Base-by-base conservation (phyloP, 2,113 vertebrate species). In the Elephantulus edwardii region DNA sequence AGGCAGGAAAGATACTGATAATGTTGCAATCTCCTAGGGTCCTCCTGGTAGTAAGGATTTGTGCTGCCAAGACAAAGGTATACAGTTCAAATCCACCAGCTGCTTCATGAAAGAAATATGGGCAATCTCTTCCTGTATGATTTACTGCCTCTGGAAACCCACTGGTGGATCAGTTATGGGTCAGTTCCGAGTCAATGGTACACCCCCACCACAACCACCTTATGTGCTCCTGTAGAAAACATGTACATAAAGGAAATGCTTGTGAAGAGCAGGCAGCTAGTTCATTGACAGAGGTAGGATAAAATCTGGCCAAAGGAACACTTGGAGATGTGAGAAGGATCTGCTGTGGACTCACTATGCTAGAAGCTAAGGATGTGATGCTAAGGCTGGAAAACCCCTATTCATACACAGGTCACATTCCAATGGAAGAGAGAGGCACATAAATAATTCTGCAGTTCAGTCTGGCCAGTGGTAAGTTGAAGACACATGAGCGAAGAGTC, bases 11-110 rank as follows among this genome's bases (percentile, higher is more conserved):
- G 2, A 86, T 85, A 84, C 17, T 86, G 46, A 85, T 88, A 90
- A 71, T 83, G n/a, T 33, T 90, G 76, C 85, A 91, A 78, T 77
- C 11, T 85, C 58, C 83, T 83, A 30, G 88, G n/a, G n/a, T n/a
- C n/a, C n/a, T n/a, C n/a, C n/a, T n/a, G n/a, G n/a, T n/a, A n/a
- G n/a, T n/a, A n/a, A n/a, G n/a, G n/a, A n/a, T n/a, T n/a, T n/a
- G n/a, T n/a, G n/a, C n/a, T n/a, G n/a, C n/a, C n/a, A n/a, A n/a
- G n/a, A n/a, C n/a, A n/a, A n/a, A n/a, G n/a, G n/a, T n/a, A n/a
- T n/a, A n/a, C n/a, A n/a, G n/a, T n/a, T n/a, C n/a, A n/a, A n/a
- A n/a, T n/a, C n/a, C n/a, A n/a, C n/a, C n/a, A n/a, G n/a, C n/a
- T n/a, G n/a, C n/a, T n/a, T n/a, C n/a, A n/a, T n/a, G n/a, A n/a